These are phyloP conservation scores for Maccullochella peelii DNA, from an alignment of 2,113 vertebrate species.

Conservation along the genomic window DNA sequence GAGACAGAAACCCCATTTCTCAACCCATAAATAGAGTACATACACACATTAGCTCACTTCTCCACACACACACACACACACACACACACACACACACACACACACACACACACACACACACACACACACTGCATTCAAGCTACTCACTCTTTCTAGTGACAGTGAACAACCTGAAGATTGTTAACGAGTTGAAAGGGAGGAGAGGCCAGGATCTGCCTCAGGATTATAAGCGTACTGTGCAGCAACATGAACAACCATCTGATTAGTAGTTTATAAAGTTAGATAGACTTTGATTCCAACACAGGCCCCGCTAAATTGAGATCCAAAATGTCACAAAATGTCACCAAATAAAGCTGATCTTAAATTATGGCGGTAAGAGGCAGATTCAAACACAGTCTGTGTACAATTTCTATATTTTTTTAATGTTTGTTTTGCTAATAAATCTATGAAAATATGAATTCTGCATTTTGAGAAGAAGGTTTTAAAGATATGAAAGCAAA, in stretches of 20 bases:
- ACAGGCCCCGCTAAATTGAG: neutral
- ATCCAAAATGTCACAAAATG: neutral
- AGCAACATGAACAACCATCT: constrained; percentile 74
- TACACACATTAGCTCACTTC: neutral
- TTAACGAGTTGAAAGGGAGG: constrained; percentile 84
- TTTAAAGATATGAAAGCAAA: constrained; percentile 10
- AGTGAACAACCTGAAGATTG: constrained; percentile 82
- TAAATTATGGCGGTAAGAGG: neutral
- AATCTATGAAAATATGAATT: neutral
- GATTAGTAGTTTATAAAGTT: constrained; percentile 37
- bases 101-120: constrained; percentile 19
- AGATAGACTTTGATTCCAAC: constrained; percentile 18
- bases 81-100: neutral
- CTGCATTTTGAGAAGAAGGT: neutral
- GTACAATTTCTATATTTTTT: neutral
- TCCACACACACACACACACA: neutral
- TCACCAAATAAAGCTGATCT: constrained; percentile 4
- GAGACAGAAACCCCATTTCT: constrained; percentile 77
- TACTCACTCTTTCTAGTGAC: constrained; percentile 40
- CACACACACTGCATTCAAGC: constrained; percentile 18
- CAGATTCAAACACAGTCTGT: neutral
- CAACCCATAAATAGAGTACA: constrained; percentile 61
- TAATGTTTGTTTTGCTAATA: neutral
- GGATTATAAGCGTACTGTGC: constrained; percentile 4
- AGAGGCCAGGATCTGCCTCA: constrained; percentile 76